Base-by-base conservation (phyloP, 1,140 invertebrate species). In the Caenorhabditis brenneri region DNA sequence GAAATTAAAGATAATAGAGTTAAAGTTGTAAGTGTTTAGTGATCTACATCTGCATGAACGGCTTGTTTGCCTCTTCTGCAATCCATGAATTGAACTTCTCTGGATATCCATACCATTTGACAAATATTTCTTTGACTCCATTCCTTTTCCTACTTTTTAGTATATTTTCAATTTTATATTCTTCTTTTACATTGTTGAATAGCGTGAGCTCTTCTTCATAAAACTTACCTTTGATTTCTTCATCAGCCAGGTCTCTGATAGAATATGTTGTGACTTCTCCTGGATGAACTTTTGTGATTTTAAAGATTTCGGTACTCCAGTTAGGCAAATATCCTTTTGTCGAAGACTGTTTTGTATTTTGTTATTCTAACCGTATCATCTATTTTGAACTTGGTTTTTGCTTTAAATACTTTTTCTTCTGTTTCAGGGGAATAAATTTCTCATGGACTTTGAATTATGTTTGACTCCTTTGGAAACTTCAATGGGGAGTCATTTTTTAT, bases 301-400 rank as follows among this genome's bases (percentile, higher is more conserved):
- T 85, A 82, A 87, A 90, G 42, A 87, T 42, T 81, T 90, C 87
- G 29, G 85, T 82, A 12, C 81, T 87, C 82, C 86, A 90, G 33
- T 85, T 86, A 7, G 87, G 85, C 19, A 81, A n/a, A 86, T 87
- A 90, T 2, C 85, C 86, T 85, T n/a, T 86, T 87, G 29, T 60
- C 58, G 74, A 90, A 86, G 33, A 85, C 27, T 22, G 48, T 46
- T 81, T 85, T 86, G 60, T 88, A 74, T 51, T 83, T 87, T 15
- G n/a, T 82, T 12, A 87, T 88, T 87, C 80, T 86, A 19, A 90
- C 87, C 7, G 55, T 88, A 83, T 88, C 85, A 81, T 80, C 84
- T 53, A 88, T 78, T 60, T 81, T 53, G 46, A 58, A 86, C 78
- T 86, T 83, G 22, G 12, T 33, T 22, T 39, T 82, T 6, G 1